Evolutionary conservation across 2,113 vertebrate species (phyloP), one percentile per base, ranked within the genome.

Genomic region (Natator depressus): DNA sequence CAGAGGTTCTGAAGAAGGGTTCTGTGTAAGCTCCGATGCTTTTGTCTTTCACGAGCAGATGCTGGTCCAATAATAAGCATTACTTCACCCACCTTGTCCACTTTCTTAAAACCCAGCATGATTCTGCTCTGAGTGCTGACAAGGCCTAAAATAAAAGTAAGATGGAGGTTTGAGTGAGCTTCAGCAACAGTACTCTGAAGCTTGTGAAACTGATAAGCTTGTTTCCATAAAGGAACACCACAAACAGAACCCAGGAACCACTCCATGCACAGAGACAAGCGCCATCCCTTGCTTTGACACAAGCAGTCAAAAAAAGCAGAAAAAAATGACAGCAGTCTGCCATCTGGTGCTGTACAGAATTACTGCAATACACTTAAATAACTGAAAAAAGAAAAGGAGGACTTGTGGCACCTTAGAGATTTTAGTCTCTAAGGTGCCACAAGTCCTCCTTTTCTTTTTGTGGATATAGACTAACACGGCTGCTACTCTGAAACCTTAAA

Each of bases 271-370:
- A 88, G 49, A n/a, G 53, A 17, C 31, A 90, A 81, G 46, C 20
- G 92, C 96, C 93, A 89, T 24, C 96, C 96, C 75, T 1, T 12
- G 1, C 2, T 19, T 54, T 10, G 76, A 85, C 10, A 1, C 4
- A 27, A 82, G 75, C 24, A 49, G 10, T 1, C 24, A 16, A 19
- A 72, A 9, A 13, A 1, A 20, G 76, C 24, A 80, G 35, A 72
- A 72, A 83, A 85, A 87, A 53, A 47, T 76, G 84, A 87, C 57
- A 38, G 35, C 91, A 95, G 84, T n/a, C 96, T 96, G 98, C 98
- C 98, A 96, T 72, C 98, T 98, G 96, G 96, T 85, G 82, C 82
- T 72, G 17, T 8, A 29, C 12, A 72, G 84, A 89, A 95, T 93
- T 72, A 93, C 90, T 95, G 62, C 91, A 65, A 6, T 20, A 54